These are phyloP conservation scores for Apoda limacodes DNA, from an alignment of 2,888 invertebrate species.

Conservation along the genomic window DNA sequence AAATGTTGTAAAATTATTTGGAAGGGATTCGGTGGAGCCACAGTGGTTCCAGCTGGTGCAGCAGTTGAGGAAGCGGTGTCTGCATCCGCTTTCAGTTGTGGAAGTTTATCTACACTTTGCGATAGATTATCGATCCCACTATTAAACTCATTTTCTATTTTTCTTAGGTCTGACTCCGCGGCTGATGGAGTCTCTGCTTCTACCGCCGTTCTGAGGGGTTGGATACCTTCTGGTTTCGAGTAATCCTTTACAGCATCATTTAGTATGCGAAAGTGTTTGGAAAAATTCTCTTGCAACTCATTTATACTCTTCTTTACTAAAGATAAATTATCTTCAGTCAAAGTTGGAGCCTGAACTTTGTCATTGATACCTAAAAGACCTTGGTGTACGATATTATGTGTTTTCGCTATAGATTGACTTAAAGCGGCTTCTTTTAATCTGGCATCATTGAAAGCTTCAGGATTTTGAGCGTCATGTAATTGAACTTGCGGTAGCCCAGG, in stretches of 20 bases:
- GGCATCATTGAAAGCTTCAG: conserved; percentile 34
- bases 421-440: conserved; percentile 30
- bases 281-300: conserved; percentile 34
- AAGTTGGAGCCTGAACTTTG: conserved; percentile 36
- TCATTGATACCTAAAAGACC: conserved; percentile 36
- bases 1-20: conserved; percentile 4
- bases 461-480: conserved; percentile 54
- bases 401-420: conserved; percentile 35
- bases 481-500: conserved; percentile 53
- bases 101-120: conserved; percentile 36
- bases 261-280: conserved; percentile 36
- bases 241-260: conserved; percentile 35
- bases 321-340: conserved; percentile 33
- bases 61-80: conserved; percentile 1
- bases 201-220: conserved; percentile 13
- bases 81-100: conserved; percentile 31
- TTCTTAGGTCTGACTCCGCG: conserved; percentile 22
- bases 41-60: neutral
- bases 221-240: conserved; percentile 23
- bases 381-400: conserved; percentile 27
- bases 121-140: conserved; percentile 35
- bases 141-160: conserved; percentile 39
- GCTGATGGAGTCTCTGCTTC: conserved; percentile 19
- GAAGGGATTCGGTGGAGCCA: neutral
- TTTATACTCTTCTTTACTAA: conserved; percentile 35